Evolutionary conservation across 1,140 invertebrate genomes (phyloP).

Genomic region (Leptinotarsa undecemlineata): DNA sequence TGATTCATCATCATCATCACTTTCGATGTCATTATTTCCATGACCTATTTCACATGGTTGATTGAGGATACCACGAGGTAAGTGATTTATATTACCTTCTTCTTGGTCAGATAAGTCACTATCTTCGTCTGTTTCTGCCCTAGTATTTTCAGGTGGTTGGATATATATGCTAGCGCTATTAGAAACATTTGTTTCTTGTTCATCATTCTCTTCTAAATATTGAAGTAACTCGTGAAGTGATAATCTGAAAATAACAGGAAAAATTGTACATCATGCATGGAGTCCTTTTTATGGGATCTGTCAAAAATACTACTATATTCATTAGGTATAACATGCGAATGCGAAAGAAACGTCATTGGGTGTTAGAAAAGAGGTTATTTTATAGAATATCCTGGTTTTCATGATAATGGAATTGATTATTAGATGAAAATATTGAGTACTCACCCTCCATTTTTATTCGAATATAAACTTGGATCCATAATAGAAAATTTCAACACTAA

Average conservation of each 20-base stretch:
- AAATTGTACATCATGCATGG: constrained; percentile 15
- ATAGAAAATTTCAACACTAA: too few relatives aligned
- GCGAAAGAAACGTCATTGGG: neutral
- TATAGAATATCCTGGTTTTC: neutral
- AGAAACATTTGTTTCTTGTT: neutral
- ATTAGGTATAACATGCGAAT: neutral
- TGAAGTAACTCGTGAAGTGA: constrained; percentile 28
- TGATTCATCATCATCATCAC: constrained; percentile 25
- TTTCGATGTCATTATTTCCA: constrained; percentile 11
- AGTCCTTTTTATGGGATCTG: constrained; percentile 32
- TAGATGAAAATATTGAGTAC: constrained; percentile 20
- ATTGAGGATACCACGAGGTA: constrained; percentile 28
- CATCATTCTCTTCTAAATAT: constrained; percentile 24
- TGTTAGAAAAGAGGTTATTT: neutral
- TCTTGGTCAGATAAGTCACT: constrained; percentile 27
- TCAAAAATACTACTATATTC: constrained; percentile 9
- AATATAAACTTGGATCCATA: too few relatives aligned
- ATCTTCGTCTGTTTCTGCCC: constrained; percentile 24
- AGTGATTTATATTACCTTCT: constrained; percentile 27
- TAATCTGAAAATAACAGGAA: constrained; percentile 30
- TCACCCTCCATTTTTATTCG: too few relatives aligned
- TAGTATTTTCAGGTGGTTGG: constrained; percentile 27
- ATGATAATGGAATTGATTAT: neutral
- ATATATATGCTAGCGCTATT: constrained; percentile 24
- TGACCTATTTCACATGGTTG: constrained; percentile 25